phyloP scores from a whole-genome alignment of 2,113 vertebrate species.

The Nettapus auritus region DNA sequence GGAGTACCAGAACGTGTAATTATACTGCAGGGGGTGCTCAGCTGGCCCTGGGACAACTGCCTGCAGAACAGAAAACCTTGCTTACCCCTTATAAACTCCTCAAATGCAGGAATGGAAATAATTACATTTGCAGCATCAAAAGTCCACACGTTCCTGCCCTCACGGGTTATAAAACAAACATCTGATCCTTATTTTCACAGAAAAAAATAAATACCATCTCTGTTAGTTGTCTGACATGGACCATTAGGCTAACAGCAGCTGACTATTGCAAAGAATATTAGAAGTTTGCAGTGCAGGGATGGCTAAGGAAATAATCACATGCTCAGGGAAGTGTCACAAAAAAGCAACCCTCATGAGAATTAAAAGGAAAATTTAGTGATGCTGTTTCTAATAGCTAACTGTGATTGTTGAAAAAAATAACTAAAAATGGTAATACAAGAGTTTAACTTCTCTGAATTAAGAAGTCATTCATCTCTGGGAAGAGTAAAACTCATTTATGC shows the following conservation, averaged over 20 bases:
- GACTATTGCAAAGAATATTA: not conserved
- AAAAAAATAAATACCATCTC: not conserved
- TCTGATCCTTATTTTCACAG: not conserved
- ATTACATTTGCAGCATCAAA: not conserved
- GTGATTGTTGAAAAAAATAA: not conserved
- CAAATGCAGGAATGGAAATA: not conserved
- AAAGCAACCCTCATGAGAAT: not conserved
- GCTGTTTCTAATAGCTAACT: not conserved
- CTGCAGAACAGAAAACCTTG: conserved; percentile 49
- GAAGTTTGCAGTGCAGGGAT: not conserved
- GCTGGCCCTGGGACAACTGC: conserved; percentile 84
- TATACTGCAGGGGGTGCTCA: conserved; percentile 86
- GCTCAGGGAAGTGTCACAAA: not conserved
- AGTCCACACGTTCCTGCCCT: not conserved
- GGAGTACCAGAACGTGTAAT: conserved; percentile 88
- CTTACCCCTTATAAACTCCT: not conserved
- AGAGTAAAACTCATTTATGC: not conserved
- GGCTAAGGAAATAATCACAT: not conserved
- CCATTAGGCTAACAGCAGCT: not conserved
- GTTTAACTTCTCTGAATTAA: not conserved
- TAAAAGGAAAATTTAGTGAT: no score
- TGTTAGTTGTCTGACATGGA: not conserved
- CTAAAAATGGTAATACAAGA: not conserved
- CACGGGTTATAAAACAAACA: not conserved
- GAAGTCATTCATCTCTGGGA: not conserved